Evolutionary conservation across 2,113 vertebrate genomes (phyloP), one percentile per base, ranked within the genome.

Genomic region (Galeopterus variegatus): DNA sequence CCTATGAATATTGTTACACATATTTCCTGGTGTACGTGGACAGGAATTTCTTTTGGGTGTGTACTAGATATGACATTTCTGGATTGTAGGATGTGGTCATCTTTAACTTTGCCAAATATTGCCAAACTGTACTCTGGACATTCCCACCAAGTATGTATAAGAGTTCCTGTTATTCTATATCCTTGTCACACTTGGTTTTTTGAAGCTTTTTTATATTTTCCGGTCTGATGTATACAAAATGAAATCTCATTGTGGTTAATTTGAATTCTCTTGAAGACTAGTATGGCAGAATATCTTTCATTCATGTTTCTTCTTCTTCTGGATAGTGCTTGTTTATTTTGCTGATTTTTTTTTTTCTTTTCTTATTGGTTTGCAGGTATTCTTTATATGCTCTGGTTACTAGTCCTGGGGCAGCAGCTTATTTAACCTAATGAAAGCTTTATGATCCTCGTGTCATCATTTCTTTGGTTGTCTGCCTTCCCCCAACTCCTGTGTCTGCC

Each of bases 331-430:
- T 76, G 8, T n/a, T 87, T 45, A 70, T 95, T 85, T 76, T 82
- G 36, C 64, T 83, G 24, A n/a, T 77, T 91, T 87, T 81, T 85
- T 12, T n/a, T 77, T 91, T 87, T 81, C 80, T 12, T n/a, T 69
- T 52, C n/a, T 70, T 94, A 24, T 6, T 81, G 21, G 60, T 79
- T 88, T 75, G 10, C 76, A 76, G 45, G 24, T 67, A 9, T 58
- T 93, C 52, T 90, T 76, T 65, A 70, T 70, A 21, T 41, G 48
- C 9, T n/a, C 19, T 36, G 79, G 58, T 69, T 89, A 48, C 60
- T n/a, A 31, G 80, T 60, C 60, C 48, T 36, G 64, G 64, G 79
- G 12, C 84, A 70, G 83, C 36, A 88, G 54, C 73, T 58, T 83
- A 0, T 79, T 89, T 87, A 54, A 83, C 14, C 45, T 72, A 18